Evolutionary conservation across 2,113 vertebrate species (phyloP).

Genomic region (Rhodinocichla rosea): DNA sequence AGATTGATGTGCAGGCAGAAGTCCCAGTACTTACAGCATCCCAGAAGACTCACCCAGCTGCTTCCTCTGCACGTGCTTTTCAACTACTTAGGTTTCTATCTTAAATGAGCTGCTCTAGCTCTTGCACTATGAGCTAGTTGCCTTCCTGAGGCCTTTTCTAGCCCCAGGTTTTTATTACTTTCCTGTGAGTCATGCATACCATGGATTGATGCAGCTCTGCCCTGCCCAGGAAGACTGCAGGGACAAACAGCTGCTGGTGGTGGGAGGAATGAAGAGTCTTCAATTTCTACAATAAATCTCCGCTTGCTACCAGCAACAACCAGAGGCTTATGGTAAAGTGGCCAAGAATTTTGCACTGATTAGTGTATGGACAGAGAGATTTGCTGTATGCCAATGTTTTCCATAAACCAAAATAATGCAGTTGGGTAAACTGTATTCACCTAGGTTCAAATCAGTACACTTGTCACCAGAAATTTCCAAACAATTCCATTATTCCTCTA

Average conservation of each 20-base stretch:
- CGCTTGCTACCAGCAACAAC: not conserved
- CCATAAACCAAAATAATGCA: not conserved
- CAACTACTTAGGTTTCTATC: not conserved
- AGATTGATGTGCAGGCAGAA: not conserved
- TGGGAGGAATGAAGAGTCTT: conserved; percentile 1
- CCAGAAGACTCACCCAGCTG: not conserved
- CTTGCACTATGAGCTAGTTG: not conserved
- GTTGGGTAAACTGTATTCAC: not conserved
- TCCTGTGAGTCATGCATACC: conserved; percentile 24
- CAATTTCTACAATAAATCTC: not conserved
- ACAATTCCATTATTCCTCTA: not conserved
- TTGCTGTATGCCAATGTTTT: not conserved
- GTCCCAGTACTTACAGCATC: not conserved
- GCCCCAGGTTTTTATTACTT: not conserved
- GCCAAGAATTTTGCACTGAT: not conserved
- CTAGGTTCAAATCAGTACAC: not conserved
- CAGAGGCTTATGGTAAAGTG: not conserved
- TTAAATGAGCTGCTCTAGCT: not conserved
- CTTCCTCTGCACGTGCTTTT: not conserved
- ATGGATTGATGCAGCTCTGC: not conserved
- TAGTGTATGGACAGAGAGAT: not conserved
- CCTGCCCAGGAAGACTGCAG: not conserved
- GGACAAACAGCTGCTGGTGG: conserved; percentile 3
- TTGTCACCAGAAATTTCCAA: not conserved
- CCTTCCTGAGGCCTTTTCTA: conserved; percentile 3